Conservation (phyloP, 2,888 invertebrate genomes). For the Leptopilina drosophilae region DNA sequence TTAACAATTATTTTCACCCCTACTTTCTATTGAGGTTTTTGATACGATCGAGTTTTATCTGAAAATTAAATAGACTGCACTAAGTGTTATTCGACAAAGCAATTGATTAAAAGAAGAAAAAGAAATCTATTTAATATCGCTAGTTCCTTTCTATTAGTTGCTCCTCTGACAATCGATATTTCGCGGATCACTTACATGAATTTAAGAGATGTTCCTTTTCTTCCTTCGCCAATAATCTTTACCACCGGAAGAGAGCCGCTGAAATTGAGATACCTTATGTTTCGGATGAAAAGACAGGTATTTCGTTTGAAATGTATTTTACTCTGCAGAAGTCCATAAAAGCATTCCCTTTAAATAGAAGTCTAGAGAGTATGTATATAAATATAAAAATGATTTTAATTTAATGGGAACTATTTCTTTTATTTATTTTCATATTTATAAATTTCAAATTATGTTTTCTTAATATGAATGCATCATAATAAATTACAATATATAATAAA, state of each 20-base stretch:
- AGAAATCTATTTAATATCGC: constrained; percentile 1
- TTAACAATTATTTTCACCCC: too few species aligned
- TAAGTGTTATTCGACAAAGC: constrained; percentile 1
- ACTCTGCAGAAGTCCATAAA: constrained; percentile 61
- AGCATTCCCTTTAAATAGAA: constrained; percentile 44
- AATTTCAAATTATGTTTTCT: too few species aligned
- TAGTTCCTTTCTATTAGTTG: constrained; percentile 22
- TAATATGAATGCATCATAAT: too few species aligned
- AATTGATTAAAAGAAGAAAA: neutral
- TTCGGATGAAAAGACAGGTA: constrained; percentile 54
- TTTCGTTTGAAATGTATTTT: constrained; percentile 61
- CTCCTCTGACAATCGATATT: constrained; percentile 53
- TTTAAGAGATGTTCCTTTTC: constrained; percentile 48
- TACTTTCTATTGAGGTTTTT: neutral
- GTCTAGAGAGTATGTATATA: neutral
- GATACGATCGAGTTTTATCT: neutral
- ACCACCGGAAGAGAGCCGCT: constrained; percentile 45
- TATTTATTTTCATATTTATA: too few species aligned
- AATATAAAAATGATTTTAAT: neutral
- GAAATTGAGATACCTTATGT: constrained; percentile 73
- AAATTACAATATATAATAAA: too few species aligned
- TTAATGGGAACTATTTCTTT: neutral
- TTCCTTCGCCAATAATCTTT: constrained; percentile 36
- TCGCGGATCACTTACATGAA: constrained; percentile 46
- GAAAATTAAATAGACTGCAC: neutral